Base-by-base conservation (phyloP, 2,797 vertebrate genomes). In the Garrulus glandarius region DNA sequence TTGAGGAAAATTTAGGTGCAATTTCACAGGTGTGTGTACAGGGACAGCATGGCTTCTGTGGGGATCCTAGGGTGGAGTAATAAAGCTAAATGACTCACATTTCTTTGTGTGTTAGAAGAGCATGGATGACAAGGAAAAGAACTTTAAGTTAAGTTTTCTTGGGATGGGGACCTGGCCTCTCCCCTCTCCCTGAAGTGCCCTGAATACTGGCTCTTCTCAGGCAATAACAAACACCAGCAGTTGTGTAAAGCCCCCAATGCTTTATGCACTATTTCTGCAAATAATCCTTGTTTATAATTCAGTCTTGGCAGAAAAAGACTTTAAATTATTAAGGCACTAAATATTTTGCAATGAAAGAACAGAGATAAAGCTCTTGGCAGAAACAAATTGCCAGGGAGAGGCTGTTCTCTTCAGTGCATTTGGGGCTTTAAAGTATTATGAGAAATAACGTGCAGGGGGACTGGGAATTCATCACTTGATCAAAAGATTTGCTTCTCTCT, bases 271-370 rank as follows among this genome's bases (percentile, higher is more conserved):
- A 26, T 78, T 91, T 92, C 83, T 94, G 36, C 88, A 93, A 81
- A 93, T 92, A 96, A 90, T 88, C 87, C 83, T 72, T 90, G 96
- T 94, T 96, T 94, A 86, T 84, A 95, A 92, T 92, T 95, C 94
- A 84, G 63, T 60, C 67, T 94, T 95, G 89, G 91, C 83, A 96
- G 83, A 39, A 69, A 61, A 95, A 87, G 77, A 53, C 91, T 85
- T 91, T 96, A 86, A 96, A 96, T 97, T 96, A 95, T 97, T 95
- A 92, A 96, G 77, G 24, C 70, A 44, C 63, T 95, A 94, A 96
- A 88, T 92, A 86, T 90, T 95, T 95, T 76, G 85, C 83, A 74
- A 11, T 22, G 67, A 82, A 91, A 76, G 68, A 88, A 27, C 0
- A 6, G 63, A 96, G 87, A 89, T 72, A 84, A 79, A 94, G 37